Evolutionary conservation across 2,888 invertebrate species (phyloP).

Genomic region (Acholoe squamosa): DNA sequence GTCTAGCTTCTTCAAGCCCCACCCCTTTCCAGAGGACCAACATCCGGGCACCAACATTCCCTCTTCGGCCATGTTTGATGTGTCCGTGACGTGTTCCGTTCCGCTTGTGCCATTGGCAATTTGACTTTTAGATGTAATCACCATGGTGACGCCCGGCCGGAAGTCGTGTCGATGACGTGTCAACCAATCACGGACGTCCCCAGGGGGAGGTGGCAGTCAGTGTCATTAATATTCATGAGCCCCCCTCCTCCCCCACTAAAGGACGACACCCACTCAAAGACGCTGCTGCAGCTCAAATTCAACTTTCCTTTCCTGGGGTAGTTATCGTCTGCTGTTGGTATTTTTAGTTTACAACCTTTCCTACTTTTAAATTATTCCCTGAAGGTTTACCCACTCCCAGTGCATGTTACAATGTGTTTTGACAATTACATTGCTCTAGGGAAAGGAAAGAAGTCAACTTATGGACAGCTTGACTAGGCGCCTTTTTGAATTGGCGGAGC

Average conservation of each 20-base stretch:
- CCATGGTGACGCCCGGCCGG: slow-evolving; percentile 52
- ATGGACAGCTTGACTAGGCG: no score
- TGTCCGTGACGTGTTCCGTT: slow-evolving; percentile 40
- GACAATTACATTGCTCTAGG: no score
- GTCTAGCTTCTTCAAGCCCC: not conserved
- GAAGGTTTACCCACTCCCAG: no score
- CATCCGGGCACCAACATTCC: not conserved
- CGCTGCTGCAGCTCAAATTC: slow-evolving; percentile 1
- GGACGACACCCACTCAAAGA: slow-evolving; percentile 28
- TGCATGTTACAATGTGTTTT: no score
- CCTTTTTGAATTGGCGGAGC: no score
- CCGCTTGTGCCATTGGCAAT: slow-evolving; percentile 31
- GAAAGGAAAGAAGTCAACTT: no score
- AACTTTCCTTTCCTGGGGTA: slow-evolving; percentile 20
- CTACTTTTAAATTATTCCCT: no score
- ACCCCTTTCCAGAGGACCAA: not conserved
- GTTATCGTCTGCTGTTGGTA: not conserved
- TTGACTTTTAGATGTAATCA: slow-evolving; percentile 62
- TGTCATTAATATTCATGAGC: slow-evolving; percentile 55
- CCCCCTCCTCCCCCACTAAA: not conserved
- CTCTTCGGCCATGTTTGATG: slow-evolving; percentile 32
- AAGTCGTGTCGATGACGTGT: slow-evolving; percentile 46
- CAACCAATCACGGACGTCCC: slow-evolving; percentile 53
- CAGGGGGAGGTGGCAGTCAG: not conserved
- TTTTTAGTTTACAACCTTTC: not conserved